These are phyloP conservation scores for Drosophila colorata DNA, from an alignment of 2,888 invertebrate genomes.

Conservation along the genomic window DNA sequence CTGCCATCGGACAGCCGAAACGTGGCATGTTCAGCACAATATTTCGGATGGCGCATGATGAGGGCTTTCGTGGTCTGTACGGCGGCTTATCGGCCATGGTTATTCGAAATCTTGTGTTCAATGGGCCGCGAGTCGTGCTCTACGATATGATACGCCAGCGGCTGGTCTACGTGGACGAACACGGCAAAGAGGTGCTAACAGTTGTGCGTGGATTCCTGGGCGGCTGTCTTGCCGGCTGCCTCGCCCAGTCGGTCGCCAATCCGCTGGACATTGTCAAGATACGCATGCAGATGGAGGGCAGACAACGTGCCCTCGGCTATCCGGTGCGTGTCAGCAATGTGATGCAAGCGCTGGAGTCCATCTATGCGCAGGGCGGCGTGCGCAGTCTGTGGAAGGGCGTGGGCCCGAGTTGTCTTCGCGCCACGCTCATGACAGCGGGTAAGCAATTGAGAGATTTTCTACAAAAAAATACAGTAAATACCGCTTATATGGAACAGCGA, in stretches of 20 bases:
- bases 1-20: background rate
- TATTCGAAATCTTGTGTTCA: conserved; percentile 45
- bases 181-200: conserved; percentile 15
- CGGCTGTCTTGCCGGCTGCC: conserved; percentile 42
- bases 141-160: conserved; percentile 47
- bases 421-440: conserved; percentile 40
- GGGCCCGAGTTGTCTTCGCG: conserved; percentile 29
- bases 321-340: conserved; percentile 19
- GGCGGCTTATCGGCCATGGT: conserved; percentile 56
- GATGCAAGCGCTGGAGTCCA: conserved; percentile 1
- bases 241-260: conserved; percentile 43
- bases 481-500: too few species aligned
- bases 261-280: conserved; percentile 61
- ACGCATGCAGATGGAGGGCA: conserved; percentile 55
- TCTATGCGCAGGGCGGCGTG: conserved; percentile 16
- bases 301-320: conserved; percentile 27
- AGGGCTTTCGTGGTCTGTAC: conserved; percentile 38
- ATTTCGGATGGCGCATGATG: conserved; percentile 22
- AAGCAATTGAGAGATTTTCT: conserved; percentile 1
- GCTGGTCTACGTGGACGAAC: conserved; percentile 18
- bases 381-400: conserved; percentile 35
- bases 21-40: conserved; percentile 25
- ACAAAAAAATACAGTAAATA: too few species aligned
- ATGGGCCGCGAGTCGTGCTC: conserved; percentile 43
- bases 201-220: conserved; percentile 14